Evolutionary conservation across 2,888 invertebrate species (phyloP).

Genomic region (Drosophila hawaiiensis): DNA sequence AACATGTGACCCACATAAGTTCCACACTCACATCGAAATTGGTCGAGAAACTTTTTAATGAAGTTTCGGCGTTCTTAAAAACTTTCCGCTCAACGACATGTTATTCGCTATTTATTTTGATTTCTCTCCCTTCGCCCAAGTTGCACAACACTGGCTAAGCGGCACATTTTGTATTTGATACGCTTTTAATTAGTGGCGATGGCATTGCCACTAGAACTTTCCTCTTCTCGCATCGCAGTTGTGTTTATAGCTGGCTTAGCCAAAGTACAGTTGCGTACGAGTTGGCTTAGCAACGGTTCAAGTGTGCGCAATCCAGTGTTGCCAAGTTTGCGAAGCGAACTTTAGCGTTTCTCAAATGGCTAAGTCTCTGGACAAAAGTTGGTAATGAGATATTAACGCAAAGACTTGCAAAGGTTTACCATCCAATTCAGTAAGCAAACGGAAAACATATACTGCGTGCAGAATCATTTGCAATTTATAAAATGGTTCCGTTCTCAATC

Average conservation of each 20-base stretch:
- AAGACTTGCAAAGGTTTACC: slow-evolving; percentile 5
- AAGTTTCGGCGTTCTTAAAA: slow-evolving; percentile 76
- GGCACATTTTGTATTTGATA: slow-evolving; percentile 70
- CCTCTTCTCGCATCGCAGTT: slow-evolving; percentile 55
- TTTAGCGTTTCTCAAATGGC: slow-evolving; percentile 25
- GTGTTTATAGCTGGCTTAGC: slow-evolving; percentile 33
- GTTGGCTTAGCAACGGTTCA: slow-evolving; percentile 59
- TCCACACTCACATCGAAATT: slow-evolving; percentile 35
- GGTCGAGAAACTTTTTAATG: slow-evolving; percentile 72
- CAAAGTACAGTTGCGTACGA: slow-evolving; percentile 49
- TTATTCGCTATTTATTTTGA: slow-evolving; percentile 74
- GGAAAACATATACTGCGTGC: background rate
- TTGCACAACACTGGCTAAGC: slow-evolving; percentile 52
- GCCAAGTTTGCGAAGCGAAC: slow-evolving; percentile 10
- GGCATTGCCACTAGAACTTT: slow-evolving; percentile 55
- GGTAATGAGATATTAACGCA: slow-evolving; percentile 13
- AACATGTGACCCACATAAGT: slow-evolving; percentile 65
- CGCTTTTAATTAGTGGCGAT: slow-evolving; percentile 78
- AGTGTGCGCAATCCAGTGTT: slow-evolving; percentile 4
- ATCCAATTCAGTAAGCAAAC: background rate
- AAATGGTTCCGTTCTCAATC: background rate
- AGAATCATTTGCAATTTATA: background rate
- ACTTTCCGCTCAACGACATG: slow-evolving; percentile 68
- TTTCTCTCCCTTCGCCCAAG: slow-evolving; percentile 40
- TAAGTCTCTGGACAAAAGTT: slow-evolving; percentile 23